A percentile compares a stretch with the other conserved stretches of the same genome.
These are phyloP conservation scores for Callopanchax toddi DNA, from an alignment of 2,113 vertebrate genomes.

Conservation along the genomic window DNA sequence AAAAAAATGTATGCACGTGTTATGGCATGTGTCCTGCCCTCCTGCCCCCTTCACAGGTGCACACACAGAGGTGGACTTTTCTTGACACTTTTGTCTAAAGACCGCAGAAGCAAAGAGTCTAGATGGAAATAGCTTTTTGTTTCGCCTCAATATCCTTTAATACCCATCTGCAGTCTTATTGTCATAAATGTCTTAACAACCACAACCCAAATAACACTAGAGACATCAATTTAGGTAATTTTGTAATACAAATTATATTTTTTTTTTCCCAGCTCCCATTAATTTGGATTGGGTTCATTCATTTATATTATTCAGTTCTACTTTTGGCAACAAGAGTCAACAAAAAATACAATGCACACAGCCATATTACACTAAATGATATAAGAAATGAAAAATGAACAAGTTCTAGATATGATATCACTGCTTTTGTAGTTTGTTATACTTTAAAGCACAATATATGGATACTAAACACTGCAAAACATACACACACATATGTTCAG, in stretches of 20 bases:
- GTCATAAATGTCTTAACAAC: not conserved
- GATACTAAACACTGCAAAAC: too few relatives aligned
- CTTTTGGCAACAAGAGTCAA: not conserved
- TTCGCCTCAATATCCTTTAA: not conserved
- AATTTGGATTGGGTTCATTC: not conserved
- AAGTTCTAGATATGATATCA: too few relatives aligned
- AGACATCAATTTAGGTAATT: not conserved
- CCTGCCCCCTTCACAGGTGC: conserved; percentile 57
- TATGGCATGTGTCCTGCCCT: conserved; percentile 4
- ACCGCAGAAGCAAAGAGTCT: conserved; percentile 49
- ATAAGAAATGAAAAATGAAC: too few relatives aligned
- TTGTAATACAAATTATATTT: too few relatives aligned
- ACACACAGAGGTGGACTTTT: conserved; percentile 56
- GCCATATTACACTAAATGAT: not conserved
- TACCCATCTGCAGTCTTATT: not conserved
- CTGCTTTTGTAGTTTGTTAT: too few relatives aligned
- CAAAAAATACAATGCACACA: not conserved
- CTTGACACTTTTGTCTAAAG: conserved; percentile 65
- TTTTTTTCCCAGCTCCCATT: not conserved
- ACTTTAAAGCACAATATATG: too few relatives aligned
- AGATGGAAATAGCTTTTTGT: conserved; percentile 39
- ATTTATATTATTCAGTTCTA: conserved; percentile 3
- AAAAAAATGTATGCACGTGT: conserved; percentile 22
- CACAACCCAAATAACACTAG: not conserved
- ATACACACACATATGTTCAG: not conserved